Percentiles rank a stretch among this genome's conserved stretches.
These are phyloP conservation scores for Spheniscus mendiculus DNA, from an alignment of 2,113 vertebrate species.

Conservation along the genomic window DNA sequence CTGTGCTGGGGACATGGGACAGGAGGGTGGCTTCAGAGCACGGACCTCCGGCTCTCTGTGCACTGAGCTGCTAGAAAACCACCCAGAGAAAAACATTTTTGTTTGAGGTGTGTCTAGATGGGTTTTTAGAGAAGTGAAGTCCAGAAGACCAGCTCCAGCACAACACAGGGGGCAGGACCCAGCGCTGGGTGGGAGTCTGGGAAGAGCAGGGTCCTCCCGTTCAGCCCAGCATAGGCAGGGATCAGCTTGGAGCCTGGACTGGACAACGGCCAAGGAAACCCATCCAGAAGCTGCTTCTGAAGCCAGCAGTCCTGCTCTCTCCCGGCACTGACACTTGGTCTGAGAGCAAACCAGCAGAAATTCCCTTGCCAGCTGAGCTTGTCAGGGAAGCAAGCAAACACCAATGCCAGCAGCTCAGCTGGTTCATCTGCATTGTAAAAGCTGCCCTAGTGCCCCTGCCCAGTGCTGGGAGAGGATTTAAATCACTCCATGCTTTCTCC, in stretches of 20 bases:
- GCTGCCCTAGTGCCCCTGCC: not conserved
- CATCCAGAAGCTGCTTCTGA: not conserved
- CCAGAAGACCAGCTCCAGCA: not conserved
- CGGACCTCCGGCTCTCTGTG: not conserved
- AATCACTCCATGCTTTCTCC: not conserved
- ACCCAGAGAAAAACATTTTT: not conserved
- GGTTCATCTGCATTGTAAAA: not conserved
- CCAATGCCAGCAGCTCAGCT: not conserved
- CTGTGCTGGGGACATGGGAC: not conserved
- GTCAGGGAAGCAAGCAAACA: not conserved
- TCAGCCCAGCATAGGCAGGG: not conserved
- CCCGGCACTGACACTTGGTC: rapidly evolving
- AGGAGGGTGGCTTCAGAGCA: not conserved
- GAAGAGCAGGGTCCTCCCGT: not conserved
- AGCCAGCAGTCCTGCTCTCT: not conserved
- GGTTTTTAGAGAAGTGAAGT: not conserved
- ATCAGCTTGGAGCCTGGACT: not conserved
- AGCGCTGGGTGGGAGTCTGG: not conserved
- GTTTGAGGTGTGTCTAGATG: not conserved
- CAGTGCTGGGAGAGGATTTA: not conserved
- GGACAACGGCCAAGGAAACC: not conserved
- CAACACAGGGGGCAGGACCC: not conserved
- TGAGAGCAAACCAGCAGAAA: not conserved
- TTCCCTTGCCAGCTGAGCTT: not conserved
- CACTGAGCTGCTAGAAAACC: not conserved